These are phyloP conservation scores for Eulithis prunata DNA, from an alignment of 2,888 invertebrate species.

Conservation along the genomic window DNA sequence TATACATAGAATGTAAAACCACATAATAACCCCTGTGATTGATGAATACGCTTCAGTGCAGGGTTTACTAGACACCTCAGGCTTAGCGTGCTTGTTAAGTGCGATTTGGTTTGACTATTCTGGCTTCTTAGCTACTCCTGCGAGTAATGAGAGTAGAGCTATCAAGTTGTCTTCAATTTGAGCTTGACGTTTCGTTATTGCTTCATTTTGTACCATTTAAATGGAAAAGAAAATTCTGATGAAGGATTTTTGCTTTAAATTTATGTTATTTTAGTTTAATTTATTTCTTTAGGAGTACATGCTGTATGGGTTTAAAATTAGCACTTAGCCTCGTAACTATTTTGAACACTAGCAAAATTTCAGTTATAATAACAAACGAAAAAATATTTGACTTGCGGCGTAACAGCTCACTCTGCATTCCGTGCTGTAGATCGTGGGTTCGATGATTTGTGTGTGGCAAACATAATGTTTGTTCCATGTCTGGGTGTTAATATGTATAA, in stretches of 20 bases:
- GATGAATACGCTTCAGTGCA: slow-evolving; percentile 55
- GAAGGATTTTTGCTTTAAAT: not conserved
- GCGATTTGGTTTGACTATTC: slow-evolving; percentile 37
- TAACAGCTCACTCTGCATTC: too few relatives aligned
- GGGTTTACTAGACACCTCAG: slow-evolving; percentile 45
- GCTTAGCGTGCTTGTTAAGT: slow-evolving; percentile 42
- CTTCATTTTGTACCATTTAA: slow-evolving; percentile 1
- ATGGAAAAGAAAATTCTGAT: not conserved
- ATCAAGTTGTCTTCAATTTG: slow-evolving; percentile 19
- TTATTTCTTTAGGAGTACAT: too few relatives aligned
- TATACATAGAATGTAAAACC: slow-evolving; percentile 41
- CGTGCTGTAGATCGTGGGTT: too few relatives aligned
- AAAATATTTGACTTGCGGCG: too few relatives aligned
- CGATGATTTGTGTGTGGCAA: too few relatives aligned
- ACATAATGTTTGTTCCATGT: too few relatives aligned
- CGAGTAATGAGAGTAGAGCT: slow-evolving; percentile 11
- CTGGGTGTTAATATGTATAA: too few relatives aligned
- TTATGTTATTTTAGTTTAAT: not conserved
- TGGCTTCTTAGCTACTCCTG: slow-evolving; percentile 21
- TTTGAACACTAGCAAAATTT: too few relatives aligned
- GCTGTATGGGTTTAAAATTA: too few relatives aligned
- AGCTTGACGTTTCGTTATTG: slow-evolving; percentile 16
- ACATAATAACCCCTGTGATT: slow-evolving; percentile 66
- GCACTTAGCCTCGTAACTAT: too few relatives aligned
- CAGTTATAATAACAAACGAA: too few relatives aligned